These are phyloP conservation scores for Bombus cullumanus DNA, from an alignment of 1,140 invertebrate species.

Conservation along the genomic window DNA sequence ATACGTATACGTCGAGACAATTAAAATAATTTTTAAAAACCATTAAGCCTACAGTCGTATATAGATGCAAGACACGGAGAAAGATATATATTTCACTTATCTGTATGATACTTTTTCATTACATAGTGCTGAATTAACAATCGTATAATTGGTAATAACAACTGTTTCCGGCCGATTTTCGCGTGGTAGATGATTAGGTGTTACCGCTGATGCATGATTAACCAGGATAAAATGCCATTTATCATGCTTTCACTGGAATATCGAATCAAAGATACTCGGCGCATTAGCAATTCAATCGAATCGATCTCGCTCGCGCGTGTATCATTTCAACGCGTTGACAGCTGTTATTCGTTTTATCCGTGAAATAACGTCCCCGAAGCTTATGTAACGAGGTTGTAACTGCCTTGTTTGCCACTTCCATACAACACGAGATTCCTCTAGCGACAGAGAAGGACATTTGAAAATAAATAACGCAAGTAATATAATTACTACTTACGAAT, in stretches of 20 bases:
- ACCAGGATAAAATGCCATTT: conserved; percentile 18
- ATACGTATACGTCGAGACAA: no score
- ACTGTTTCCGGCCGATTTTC: not conserved
- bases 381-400: not conserved
- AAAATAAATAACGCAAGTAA: not conserved
- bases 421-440: not conserved
- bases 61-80: no score
- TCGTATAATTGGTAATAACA: no score
- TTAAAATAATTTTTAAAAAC: not conserved
- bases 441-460: not conserved
- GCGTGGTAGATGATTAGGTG: not conserved
- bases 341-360: conserved; percentile 18
- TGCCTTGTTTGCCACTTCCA: not conserved
- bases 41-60: not conserved
- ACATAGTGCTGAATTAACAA: not conserved
- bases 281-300: conserved; percentile 38
- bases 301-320: not conserved
- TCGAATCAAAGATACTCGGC: conserved; percentile 16
- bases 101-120: not conserved
- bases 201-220: conserved; percentile 3
- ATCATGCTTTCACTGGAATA: conserved; percentile 11
- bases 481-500: not conserved
- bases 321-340: conserved; percentile 14
- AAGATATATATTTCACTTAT: no score
- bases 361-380: not conserved